These are phyloP conservation scores for Oryzias celebensis DNA, from an alignment of 2,113 vertebrate genomes.

Conservation along the genomic window DNA sequence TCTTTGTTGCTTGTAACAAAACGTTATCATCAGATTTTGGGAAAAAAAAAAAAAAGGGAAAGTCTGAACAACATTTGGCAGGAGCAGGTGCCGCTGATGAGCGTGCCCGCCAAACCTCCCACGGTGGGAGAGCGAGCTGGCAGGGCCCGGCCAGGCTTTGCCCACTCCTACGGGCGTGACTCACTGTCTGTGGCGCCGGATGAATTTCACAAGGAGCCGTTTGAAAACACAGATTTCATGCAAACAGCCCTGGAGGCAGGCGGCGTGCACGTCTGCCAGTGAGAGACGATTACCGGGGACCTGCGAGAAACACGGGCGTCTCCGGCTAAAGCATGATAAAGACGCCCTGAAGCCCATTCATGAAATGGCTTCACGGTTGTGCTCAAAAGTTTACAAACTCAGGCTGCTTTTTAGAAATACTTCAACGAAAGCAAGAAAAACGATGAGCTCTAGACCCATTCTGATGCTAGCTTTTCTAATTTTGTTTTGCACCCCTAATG, in stretches of 20 bases:
- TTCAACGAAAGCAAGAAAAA: too few species aligned
- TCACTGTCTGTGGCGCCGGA: slow-evolving; percentile 58
- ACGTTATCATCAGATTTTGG: slow-evolving; percentile 61
- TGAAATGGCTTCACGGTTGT: slow-evolving; percentile 15
- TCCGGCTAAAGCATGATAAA: slow-evolving; percentile 70
- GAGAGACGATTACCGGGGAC: slow-evolving; percentile 33
- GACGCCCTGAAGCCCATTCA: slow-evolving; percentile 2
- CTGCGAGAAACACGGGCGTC: slow-evolving; percentile 11
- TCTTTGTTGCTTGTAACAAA: slow-evolving; percentile 41
- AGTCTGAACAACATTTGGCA: slow-evolving; percentile 79
- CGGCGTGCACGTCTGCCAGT: slow-evolving; percentile 73
- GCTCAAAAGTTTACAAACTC: slow-evolving; percentile 7
- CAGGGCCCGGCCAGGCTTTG: slow-evolving; percentile 45
- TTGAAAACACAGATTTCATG: slow-evolving; percentile 82
- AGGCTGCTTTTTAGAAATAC: too few species aligned
- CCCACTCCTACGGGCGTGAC: slow-evolving; percentile 60
- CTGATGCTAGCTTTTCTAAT: too few species aligned
- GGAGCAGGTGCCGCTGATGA: slow-evolving; percentile 60
- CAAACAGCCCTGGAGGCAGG: slow-evolving; percentile 75
- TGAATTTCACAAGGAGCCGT: slow-evolving; percentile 49
- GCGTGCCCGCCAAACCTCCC: slow-evolving; percentile 56
- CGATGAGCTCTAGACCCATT: too few species aligned
- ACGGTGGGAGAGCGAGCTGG: slow-evolving; percentile 55
- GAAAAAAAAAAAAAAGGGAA: slow-evolving; percentile 60
- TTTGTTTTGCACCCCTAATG: too few species aligned